Conservation (phyloP, 2,797 vertebrate genomes). For the Cirrhinus molitorella region DNA sequence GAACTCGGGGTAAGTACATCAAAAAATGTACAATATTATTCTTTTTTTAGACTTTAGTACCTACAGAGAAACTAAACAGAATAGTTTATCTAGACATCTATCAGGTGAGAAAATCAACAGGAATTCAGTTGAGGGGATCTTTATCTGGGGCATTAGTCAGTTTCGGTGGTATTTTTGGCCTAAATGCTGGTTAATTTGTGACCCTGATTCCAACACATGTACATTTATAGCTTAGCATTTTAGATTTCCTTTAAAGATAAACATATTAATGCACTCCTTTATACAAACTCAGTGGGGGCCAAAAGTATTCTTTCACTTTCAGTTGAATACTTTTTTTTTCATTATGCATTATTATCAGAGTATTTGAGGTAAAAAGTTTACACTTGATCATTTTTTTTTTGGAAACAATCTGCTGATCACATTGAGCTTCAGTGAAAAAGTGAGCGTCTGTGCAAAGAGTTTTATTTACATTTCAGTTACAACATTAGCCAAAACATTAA, state of each 20-base stretch:
- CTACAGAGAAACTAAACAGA: not conserved
- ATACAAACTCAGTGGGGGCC: not conserved
- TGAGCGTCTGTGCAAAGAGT: not conserved
- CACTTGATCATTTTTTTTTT: too few species aligned
- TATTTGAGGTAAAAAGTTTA: not conserved
- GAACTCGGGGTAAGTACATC: conserved; percentile 71
- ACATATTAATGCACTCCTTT: not conserved
- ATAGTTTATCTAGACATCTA: too few species aligned
- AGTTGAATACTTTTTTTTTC: not conserved
- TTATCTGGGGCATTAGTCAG: not conserved
- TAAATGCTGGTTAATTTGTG: not conserved
- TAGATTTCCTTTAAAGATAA: not conserved
- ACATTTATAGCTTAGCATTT: not conserved
- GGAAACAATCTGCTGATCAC: too few species aligned
- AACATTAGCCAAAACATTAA: too few species aligned
- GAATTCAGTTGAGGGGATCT: not conserved
- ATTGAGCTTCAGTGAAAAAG: not conserved
- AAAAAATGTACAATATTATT: not conserved
- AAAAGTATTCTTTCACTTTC: not conserved
- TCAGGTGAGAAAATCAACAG: not conserved
- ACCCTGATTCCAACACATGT: not conserved
- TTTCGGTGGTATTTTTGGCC: conserved; percentile 6
- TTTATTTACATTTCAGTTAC: not conserved
- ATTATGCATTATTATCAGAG: not conserved
- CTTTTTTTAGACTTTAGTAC: not conserved